Evolutionary conservation across 2,113 vertebrate genomes (phyloP).

Genomic region (Jaculus jaculus): DNA sequence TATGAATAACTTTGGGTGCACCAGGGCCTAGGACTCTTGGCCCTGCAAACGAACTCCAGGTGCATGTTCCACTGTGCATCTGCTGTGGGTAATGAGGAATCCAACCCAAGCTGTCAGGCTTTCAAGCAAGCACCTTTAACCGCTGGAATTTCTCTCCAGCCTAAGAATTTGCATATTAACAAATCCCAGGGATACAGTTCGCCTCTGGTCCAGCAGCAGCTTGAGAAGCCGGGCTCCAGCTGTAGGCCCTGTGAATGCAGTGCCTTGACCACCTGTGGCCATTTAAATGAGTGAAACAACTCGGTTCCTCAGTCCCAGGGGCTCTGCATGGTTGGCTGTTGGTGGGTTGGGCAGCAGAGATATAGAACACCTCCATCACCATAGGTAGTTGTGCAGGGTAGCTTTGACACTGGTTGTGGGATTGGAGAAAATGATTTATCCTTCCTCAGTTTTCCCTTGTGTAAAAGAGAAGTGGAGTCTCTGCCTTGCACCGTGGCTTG

Average conservation of each 20-base stretch:
- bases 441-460: background rate
- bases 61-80: too few species aligned
- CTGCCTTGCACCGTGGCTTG: background rate
- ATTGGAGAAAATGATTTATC: background rate
- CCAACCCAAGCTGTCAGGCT: too few species aligned
- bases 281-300: background rate
- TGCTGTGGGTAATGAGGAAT: too few species aligned
- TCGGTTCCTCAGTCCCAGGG: background rate
- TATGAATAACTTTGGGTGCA: too few species aligned
- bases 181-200: background rate
- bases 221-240: background rate
- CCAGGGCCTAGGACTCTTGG: too few species aligned
- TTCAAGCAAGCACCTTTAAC: too few species aligned
- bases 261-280: too few species aligned
- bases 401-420: background rate
- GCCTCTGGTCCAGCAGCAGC: background rate
- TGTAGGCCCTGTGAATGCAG: accelerated
- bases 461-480: background rate
- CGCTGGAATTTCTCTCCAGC: too few species aligned
- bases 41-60: too few species aligned
- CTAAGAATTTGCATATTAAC: background rate
- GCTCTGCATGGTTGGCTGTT: accelerated
- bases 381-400: background rate
- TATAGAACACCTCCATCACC: background rate
- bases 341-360: accelerated